Evolutionary conservation across 2,797 vertebrate species (phyloP).

Genomic region (Rhinichthys osculus): DNA sequence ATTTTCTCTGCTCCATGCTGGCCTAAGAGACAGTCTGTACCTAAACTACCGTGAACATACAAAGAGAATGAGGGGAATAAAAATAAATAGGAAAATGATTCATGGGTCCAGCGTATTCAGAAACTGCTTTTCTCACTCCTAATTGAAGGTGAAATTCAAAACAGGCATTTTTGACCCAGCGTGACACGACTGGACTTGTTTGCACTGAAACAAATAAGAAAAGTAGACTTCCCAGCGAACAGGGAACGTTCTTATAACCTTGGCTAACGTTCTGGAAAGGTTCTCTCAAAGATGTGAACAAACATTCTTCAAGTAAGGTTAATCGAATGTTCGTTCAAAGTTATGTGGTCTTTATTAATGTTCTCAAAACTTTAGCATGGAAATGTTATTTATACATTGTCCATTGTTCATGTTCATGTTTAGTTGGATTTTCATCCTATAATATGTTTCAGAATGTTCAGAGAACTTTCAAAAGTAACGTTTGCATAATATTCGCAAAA

Average conservation of each 20-base stretch:
- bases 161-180: not conserved
- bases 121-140: not conserved
- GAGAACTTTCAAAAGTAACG: not conserved
- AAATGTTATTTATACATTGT: not conserved
- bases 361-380: not conserved
- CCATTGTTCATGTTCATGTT: not conserved
- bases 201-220: not conserved
- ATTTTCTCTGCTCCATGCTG: constrained; percentile 53
- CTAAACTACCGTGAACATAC: constrained; percentile 39
- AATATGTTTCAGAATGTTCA: not conserved
- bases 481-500: not conserved
- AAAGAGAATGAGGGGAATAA: constrained; percentile 4
- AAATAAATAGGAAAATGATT: not conserved
- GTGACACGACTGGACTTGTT: not conserved
- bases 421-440: not conserved
- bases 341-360: not conserved
- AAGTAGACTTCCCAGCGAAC: not conserved
- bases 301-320: not conserved
- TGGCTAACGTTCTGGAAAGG: not conserved
- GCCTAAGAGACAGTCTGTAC: constrained; percentile 44
- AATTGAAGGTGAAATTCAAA: constrained; percentile 6
- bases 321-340: too few species aligned
- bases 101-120: not conserved
- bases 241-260: not conserved
- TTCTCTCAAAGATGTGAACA: not conserved